Evolutionary conservation across 2,888 invertebrate species (phyloP).

Genomic region (Thera obeliscata): DNA sequence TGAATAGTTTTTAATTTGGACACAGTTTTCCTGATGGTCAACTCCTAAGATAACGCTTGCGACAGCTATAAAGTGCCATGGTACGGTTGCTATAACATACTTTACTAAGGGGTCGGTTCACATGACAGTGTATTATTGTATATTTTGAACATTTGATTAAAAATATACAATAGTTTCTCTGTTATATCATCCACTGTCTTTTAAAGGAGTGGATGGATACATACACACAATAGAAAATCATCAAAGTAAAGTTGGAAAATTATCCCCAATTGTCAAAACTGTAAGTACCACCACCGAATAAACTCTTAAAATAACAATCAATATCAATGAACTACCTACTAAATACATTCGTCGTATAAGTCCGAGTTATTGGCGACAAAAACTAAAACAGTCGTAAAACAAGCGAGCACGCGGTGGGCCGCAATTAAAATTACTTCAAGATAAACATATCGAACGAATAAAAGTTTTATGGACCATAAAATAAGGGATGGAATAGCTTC

Average conservation of each 20-base stretch:
- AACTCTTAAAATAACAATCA: constrained; percentile 30
- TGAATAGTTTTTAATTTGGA: neutral
- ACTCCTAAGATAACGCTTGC: neutral
- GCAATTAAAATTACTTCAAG: constrained; percentile 71
- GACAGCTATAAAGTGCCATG: no score
- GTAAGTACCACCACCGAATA: constrained; percentile 34
- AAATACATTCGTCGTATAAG: constrained; percentile 38
- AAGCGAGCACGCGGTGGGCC: constrained; percentile 71
- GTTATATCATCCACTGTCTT: no score
- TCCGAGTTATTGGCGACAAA: constrained; percentile 51
- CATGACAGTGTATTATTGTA: no score
- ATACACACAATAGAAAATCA: no score
- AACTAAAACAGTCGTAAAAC: constrained; percentile 61
- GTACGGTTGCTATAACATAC: no score
- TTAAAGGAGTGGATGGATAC: no score
- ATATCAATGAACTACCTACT: constrained; percentile 24
- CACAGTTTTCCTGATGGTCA: neutral
- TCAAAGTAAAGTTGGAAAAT: no score
- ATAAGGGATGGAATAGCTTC: constrained; percentile 42
- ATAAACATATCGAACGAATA: constrained; percentile 60
- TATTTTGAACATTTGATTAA: no score
- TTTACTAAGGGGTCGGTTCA: neutral
- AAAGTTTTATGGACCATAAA: constrained; percentile 43
- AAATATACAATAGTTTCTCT: no score
- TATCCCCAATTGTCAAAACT: neutral